A percentile compares a stretch with the other conserved stretches of the same genome.
These are phyloP conservation scores for Clarias gariepinus DNA, from an alignment of 2,113 vertebrate species.

Conservation along the genomic window DNA sequence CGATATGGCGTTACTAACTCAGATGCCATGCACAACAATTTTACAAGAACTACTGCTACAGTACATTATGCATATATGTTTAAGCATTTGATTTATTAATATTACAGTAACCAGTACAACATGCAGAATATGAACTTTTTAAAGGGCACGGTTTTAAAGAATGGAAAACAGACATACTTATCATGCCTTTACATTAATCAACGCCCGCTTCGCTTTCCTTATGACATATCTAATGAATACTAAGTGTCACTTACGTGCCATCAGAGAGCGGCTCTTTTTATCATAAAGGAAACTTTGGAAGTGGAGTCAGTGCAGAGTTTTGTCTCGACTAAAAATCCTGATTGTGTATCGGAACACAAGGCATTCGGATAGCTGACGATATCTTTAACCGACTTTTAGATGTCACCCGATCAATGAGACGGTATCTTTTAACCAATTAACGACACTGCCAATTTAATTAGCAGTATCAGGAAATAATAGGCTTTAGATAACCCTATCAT, in stretches of 20 bases:
- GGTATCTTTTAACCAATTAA: conserved; percentile 82
- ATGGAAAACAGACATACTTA: not conserved
- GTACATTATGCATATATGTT: not conserved
- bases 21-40: conserved; percentile 13
- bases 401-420: conserved; percentile 76
- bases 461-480: conserved; percentile 77
- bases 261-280: conserved; percentile 60
- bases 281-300: conserved; percentile 71
- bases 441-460: conserved; percentile 80
- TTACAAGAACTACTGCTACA: not conserved
- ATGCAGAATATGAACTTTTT: not conserved
- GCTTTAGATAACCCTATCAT: conserved; percentile 73
- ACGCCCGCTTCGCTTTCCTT: not conserved
- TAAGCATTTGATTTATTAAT: not conserved
- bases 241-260: conserved; percentile 59
- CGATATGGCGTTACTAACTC: conserved; percentile 19
- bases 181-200: not conserved
- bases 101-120: not conserved
- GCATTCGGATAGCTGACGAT: conserved; percentile 78
- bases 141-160: not conserved
- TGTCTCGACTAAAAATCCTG: conserved; percentile 63
- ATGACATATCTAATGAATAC: conserved; percentile 48
- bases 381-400: conserved; percentile 82
- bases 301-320: conserved; percentile 65
- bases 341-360: conserved; percentile 69